phyloP scores from a whole-genome alignment of 2,888 invertebrate species.

The Selenia dentaria region DNA sequence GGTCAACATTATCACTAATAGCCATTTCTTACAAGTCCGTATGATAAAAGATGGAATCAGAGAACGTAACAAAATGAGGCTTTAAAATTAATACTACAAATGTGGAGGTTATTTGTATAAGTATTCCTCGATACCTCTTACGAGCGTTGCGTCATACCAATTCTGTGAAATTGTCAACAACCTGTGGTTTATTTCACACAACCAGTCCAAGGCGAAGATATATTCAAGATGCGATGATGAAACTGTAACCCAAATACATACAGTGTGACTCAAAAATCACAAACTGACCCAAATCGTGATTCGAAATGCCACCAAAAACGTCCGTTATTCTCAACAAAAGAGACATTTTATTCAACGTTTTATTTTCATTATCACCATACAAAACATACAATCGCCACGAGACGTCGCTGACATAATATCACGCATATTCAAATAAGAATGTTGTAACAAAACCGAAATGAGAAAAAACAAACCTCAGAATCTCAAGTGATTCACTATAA shows the following conservation, averaged over 20 bases:
- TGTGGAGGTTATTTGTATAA: no score
- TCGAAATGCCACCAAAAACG: conserved; percentile 25
- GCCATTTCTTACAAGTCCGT: no score
- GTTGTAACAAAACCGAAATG: conserved; percentile 52
- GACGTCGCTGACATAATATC: conserved; percentile 74
- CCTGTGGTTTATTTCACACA: conserved; percentile 7
- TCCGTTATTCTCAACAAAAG: conserved; percentile 60
- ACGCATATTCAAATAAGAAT: conserved; percentile 61
- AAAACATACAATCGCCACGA: conserved; percentile 52
- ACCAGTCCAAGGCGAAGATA: conserved; percentile 16
- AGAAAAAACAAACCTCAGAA: conserved; percentile 40
- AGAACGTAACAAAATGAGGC: no score
- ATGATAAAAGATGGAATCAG: no score
- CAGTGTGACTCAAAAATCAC: conserved; percentile 1
- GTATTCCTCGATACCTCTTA: background rate
- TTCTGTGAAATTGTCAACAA: conserved; percentile 24
- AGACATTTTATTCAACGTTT: conserved; percentile 47
- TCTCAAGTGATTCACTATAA: conserved; percentile 71
- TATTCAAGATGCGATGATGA: conserved; percentile 2
- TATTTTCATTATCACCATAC: conserved; percentile 56
- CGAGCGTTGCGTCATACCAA: conserved; percentile 10
- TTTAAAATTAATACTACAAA: no score
- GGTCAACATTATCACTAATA: no score
- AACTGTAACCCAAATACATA: conserved; percentile 11
- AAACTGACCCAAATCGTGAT: conserved; percentile 28